A percentile compares a stretch with the other conserved stretches of the same genome.
These are phyloP conservation scores for Podiceps cristatus DNA, from an alignment of 2,113 vertebrate species.

Conservation along the genomic window DNA sequence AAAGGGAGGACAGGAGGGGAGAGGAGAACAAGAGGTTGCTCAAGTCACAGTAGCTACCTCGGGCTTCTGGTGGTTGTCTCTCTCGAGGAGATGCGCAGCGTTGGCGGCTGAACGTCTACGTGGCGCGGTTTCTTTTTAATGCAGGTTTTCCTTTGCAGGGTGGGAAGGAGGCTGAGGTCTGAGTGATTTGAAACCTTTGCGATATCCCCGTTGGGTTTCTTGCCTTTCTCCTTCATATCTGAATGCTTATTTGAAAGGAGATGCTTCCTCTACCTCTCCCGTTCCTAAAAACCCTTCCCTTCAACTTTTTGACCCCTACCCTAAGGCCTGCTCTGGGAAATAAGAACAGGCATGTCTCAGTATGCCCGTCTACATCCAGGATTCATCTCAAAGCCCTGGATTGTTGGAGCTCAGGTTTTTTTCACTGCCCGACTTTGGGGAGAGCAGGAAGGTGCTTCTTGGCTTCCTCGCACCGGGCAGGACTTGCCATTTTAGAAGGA, in stretches of 20 bases:
- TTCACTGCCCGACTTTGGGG: background rate
- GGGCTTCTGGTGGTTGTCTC: background rate
- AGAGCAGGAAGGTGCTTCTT: background rate
- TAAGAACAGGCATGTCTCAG: too few relatives aligned
- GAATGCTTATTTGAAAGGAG: background rate
- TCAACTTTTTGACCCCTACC: background rate
- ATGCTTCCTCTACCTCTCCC: background rate
- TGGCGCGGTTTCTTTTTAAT: background rate
- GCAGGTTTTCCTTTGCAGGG: background rate
- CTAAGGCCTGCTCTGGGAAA: background rate
- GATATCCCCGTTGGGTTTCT: background rate
- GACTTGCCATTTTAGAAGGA: background rate
- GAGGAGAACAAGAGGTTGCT: background rate
- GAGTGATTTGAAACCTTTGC: background rate
- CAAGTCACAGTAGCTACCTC: rapidly evolving
- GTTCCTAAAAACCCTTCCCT: background rate
- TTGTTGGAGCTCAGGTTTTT: too few relatives aligned
- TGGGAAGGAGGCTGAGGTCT: background rate
- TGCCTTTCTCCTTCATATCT: background rate
- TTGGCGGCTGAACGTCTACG: background rate
- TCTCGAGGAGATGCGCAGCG: rapidly evolving
- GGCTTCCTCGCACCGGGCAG: background rate
- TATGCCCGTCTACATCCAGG: background rate
- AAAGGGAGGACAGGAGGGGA: background rate
- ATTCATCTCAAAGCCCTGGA: background rate